Base-by-base conservation (phyloP, 2,113 vertebrate genomes). In the Martes martes region DNA sequence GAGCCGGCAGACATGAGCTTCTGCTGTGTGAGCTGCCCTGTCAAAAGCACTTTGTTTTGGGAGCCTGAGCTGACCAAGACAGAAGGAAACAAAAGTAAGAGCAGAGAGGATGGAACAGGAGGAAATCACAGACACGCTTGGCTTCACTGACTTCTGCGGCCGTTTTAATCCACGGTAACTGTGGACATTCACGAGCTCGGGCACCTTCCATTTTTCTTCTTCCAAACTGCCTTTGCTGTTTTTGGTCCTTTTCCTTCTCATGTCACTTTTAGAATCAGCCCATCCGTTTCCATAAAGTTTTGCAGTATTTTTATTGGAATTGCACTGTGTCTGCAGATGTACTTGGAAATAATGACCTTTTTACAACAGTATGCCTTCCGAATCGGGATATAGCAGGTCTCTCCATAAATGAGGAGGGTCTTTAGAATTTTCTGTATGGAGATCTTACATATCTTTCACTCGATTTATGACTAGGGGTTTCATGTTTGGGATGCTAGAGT, bases 1-100 rank as follows among this genome's bases (percentile, higher is more conserved):
- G 36, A 57, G 74, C 73, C 0, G 1, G 36, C 21, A 94, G 83
- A 52, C 6, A 65, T 4, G 24, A 71, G 11, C 0, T 1, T 18
- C 39, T 28, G 16, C 19, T 6, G 33, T 9, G 11, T 8, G 39
- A 31, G n/a, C 36, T 14, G 1, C n/a, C 31, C 1, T 0, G 6
- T 16, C 11, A 13, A 18, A 8, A 24, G 26, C 19, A 11, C 47
- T 31, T 24, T 39, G 65, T 42, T 11, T 69, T 19, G 18, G 67
- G 67, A 69, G 16, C 33, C 33, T n/a, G 67, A 69, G 67, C 67
- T 69, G 7, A 69, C 3, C 7, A 69, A 36, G 33, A 69, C 45
- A 86, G 73, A 36, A 18, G 52, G 26, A 52, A 55, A 84, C 4
- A 7, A 39, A 67, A 2, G 31, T 7, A 47, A 82, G 14, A 80